Evolutionary conservation across 2,113 vertebrate species (phyloP).

Genomic region (Microcebus griseorufus): DNA sequence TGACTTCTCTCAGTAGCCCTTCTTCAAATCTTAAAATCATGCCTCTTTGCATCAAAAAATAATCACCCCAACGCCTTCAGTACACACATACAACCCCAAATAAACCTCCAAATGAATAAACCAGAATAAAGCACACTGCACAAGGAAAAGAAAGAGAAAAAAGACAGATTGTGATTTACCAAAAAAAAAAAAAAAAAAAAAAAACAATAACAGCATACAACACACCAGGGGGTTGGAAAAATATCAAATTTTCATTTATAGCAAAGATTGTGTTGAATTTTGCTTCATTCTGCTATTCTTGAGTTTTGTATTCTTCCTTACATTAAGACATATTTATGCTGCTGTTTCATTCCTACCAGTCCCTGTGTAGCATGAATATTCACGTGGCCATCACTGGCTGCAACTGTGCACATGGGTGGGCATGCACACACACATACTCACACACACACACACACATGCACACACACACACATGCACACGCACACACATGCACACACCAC

Average conservation of each 20-base stretch:
- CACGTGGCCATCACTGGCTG: not conserved
- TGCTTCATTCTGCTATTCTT: slow-evolving; percentile 67
- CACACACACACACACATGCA: not conserved
- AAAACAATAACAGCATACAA: slow-evolving; percentile 46
- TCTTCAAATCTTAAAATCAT: slow-evolving; percentile 15
- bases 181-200: not conserved
- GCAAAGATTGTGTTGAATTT: slow-evolving; percentile 53
- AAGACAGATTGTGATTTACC: slow-evolving; percentile 8
- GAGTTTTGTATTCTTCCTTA: slow-evolving; percentile 53
- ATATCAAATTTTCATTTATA: slow-evolving; percentile 67
- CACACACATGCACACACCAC: not conserved
- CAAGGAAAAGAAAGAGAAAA: slow-evolving; percentile 24
- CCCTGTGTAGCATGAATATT: not conserved
- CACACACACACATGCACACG: not conserved
- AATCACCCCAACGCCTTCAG: slow-evolving; percentile 24
- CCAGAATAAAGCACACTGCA: slow-evolving; percentile 39
- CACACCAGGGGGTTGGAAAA: slow-evolving; percentile 34
- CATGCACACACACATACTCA: not conserved
- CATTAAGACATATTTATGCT: slow-evolving; percentile 70
- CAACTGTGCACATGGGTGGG: not conserved
- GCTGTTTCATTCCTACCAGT: slow-evolving; percentile 11
- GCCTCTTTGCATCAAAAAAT: slow-evolving; percentile 37
- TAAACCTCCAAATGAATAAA: slow-evolving; percentile 28
- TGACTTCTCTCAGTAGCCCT: not conserved
- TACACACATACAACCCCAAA: slow-evolving; percentile 28